Evolutionary conservation across 2,888 invertebrate species (phyloP), one percentile per base, ranked within the genome.

Genomic region (Pseudoips prasinana): DNA sequence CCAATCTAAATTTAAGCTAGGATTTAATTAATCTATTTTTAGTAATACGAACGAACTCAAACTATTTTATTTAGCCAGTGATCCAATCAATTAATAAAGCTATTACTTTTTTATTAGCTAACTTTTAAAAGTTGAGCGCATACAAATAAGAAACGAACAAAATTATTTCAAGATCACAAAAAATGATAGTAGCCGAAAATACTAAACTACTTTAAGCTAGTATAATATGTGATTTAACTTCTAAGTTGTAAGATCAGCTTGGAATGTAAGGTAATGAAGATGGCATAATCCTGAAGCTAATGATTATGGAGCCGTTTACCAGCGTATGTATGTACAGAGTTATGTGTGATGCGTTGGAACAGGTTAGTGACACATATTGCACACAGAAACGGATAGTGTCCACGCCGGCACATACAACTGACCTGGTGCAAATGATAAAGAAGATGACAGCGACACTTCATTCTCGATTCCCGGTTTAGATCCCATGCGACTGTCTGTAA

Each of bases 401-500:
- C 77, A 79, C 69, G 54, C 80, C 73, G 71, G 76, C 81, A 87
- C 85, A 87, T 79, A 69, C 52, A 86, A 88, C 89, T 89, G 82
- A 89, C 89, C 89, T 89, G 88, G 85, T 64, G 84, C 77, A 81
- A 86, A 88, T 59, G 89, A 81, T 71, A 89, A 86, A 75, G 88
- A 73, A 72, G 87, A 74, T 74, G 89, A 73, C 87, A 88, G 83
- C 81, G 82, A 83, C 80, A 88, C 79, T 78, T 89, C 89, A 61
- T 78, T 85, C 79, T 89, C 89, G 73, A 77, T 82, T 77, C 82
- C 88, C 64, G 78, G 75, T 81, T 80, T 89, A 80, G 74, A 72
- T 71, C 84, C 89, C 87, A 89, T 83, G 78, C 88, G 89, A 87
- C 81, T 82, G 57, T 89, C 89, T 89, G 89, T 64, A 89, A 89